phyloP scores from a whole-genome alignment of 1,140 invertebrate species.

The Ips nitidus region DNA sequence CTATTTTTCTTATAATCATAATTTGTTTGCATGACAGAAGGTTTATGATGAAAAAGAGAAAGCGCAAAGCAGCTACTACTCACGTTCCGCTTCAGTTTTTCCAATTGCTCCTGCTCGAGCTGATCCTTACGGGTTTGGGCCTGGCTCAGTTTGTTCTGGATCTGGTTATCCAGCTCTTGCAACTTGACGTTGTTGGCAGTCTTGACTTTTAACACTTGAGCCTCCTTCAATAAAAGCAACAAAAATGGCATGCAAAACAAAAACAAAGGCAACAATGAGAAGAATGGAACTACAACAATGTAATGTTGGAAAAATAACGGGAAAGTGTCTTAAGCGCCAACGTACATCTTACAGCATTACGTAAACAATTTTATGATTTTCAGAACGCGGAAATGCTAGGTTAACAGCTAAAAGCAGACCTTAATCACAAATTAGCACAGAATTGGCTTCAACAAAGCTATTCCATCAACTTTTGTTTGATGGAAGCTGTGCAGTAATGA shows the following conservation, averaged over 20 bases:
- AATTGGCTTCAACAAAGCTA: too few species aligned
- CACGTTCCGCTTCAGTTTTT: constrained; percentile 75
- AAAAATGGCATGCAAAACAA: constrained; percentile 43
- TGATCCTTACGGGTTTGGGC: constrained; percentile 69
- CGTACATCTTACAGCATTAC: not conserved
- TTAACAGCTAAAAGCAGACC: too few species aligned
- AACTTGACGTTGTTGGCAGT: constrained; percentile 64
- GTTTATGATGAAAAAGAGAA: not conserved
- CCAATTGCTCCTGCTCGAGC: constrained; percentile 70
- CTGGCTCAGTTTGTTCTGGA: constrained; percentile 72
- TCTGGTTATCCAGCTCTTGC: constrained; percentile 65
- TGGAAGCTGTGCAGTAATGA: too few species aligned
- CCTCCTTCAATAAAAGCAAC: constrained; percentile 59
- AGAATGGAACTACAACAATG: constrained; percentile 22
- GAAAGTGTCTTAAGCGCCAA: constrained; percentile 11
- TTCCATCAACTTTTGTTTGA: too few species aligned
- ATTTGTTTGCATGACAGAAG: not conserved
- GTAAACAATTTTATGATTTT: too few species aligned
- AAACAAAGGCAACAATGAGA: constrained; percentile 32
- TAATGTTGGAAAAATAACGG: constrained; percentile 26
- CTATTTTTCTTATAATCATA: not conserved
- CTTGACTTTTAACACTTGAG: constrained; percentile 69
- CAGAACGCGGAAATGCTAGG: too few species aligned
- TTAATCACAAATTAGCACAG: too few species aligned
- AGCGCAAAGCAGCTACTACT: constrained; percentile 51